These are phyloP conservation scores for Alectura lathami DNA, from an alignment of 2,113 vertebrate genomes.

Conservation along the genomic window DNA sequence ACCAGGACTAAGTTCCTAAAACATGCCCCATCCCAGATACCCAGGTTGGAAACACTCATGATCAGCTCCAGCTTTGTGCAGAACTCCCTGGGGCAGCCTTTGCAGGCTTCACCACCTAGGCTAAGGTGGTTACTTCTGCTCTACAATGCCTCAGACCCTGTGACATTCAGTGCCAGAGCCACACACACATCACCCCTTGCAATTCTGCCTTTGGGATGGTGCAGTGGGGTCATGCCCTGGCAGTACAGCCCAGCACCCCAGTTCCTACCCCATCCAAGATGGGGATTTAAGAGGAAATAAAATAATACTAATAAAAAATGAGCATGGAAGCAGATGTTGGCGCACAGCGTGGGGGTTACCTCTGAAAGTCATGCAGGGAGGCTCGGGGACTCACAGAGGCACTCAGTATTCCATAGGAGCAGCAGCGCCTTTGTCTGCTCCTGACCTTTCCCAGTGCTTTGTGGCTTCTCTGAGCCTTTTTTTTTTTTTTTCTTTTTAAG, in stretches of 20 bases:
- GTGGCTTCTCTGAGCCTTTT: background rate
- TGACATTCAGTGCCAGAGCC: fast-evolving
- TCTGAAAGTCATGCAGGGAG: fast-evolving
- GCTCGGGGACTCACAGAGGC: background rate
- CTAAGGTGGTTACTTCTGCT: background rate
- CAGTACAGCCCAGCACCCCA: background rate
- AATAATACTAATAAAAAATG: too few species aligned
- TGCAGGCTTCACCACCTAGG: fast-evolving
- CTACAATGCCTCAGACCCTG: background rate
- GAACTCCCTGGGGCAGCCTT: background rate
- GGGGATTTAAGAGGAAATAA: background rate
- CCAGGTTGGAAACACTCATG: fast-evolving
- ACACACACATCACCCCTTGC: fast-evolving
- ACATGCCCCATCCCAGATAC: too few species aligned
- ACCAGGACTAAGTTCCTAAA: background rate
- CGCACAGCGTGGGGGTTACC: background rate
- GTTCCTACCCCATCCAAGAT: fast-evolving
- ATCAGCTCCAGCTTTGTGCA: background rate
- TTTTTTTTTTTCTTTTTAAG: background rate
- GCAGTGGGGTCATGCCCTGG: fast-evolving
- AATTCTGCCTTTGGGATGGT: fast-evolving
- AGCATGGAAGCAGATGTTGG: background rate
- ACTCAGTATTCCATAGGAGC: background rate
- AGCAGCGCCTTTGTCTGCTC: conserved; percentile 14
- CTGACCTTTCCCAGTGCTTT: conserved; percentile 57